Evolutionary conservation across 2,113 vertebrate genomes (phyloP), one percentile per base, ranked within the genome.

Genomic region (Carassius carassius): DNA sequence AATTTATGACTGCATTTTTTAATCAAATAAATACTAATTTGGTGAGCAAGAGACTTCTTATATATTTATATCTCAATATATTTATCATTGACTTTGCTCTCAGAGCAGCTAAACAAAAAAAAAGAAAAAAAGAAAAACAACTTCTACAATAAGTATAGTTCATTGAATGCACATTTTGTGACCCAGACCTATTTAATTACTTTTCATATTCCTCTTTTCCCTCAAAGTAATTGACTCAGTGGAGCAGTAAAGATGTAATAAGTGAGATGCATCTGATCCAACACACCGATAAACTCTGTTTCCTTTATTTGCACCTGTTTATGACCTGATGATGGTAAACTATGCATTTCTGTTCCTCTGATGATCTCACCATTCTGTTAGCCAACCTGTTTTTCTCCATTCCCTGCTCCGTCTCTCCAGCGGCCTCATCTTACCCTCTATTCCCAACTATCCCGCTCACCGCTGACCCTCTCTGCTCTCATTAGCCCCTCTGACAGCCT

Each of bases 391-490:
- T 77, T 62, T 35, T n/a, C 65, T 86, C 75, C n/a, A 3, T 44
- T 81, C 41, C 10, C 23, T 56, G 58, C 62, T 72, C 65, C 1
- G 12, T 63, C 70, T 44, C 72, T 49, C 16, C 23, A 49, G 54
- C 19, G 6, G 56, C 17, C 72, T 32, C 13, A 54, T 81, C 17
- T 44, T 37, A 81, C 60, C 14, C 37, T 47, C 16, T 17, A 25
- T 54, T 67, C n/a, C 25, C 41, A 80, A 44, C 58, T 16, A 65
- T 78, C 75, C 47, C 29, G 54, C 35, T 78, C 47, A 78, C 8
- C 11, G 65, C 56, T 19, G 10, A 11, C 49, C 19, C 35, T 83
- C 62, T 60, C 11, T 54, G 10, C 47, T 51, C n/a, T 79, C 10
- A 54, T 51, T 87, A 35, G 44, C 49, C 74, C 41, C 35, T 9